phyloP scores from a whole-genome alignment of 2,888 invertebrate genomes.

The Noctua janthina region DNA sequence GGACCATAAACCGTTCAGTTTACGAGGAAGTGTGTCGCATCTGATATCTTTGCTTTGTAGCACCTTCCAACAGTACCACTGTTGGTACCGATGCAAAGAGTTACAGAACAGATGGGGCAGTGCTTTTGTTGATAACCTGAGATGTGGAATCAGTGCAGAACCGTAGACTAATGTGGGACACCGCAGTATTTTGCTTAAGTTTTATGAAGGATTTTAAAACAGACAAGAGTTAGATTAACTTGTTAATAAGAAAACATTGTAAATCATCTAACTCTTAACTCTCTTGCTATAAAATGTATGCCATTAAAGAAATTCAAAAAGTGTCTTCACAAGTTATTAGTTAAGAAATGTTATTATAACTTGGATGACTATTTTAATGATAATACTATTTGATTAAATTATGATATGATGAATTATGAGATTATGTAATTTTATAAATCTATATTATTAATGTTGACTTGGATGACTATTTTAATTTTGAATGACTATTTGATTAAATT shows the following conservation, averaged over 20 bases:
- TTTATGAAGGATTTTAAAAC: not conserved
- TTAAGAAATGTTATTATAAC: too few species aligned
- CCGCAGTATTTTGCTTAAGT: not conserved
- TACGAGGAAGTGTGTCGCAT: conserved; percentile 70
- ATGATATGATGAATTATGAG: too few species aligned
- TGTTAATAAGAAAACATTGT: too few species aligned
- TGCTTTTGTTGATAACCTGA: conserved; percentile 35
- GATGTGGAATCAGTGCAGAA: conserved; percentile 25
- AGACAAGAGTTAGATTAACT: not conserved
- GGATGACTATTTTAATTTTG: too few species aligned
- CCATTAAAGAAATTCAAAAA: too few species aligned
- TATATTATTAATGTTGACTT: too few species aligned
- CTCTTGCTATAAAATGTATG: too few species aligned
- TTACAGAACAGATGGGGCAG: conserved; percentile 13
- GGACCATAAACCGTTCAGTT: conserved; percentile 60
- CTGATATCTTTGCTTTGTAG: conserved; percentile 69
- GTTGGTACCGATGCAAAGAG: conserved; percentile 22
- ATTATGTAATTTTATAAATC: too few species aligned
- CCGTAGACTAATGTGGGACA: not conserved
- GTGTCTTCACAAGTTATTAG: too few species aligned
- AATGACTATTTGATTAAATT: too few species aligned
- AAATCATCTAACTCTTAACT: not conserved
- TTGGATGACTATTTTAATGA: too few species aligned
- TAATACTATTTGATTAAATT: too few species aligned
- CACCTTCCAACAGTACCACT: conserved; percentile 42